Evolutionary conservation across 2,888 invertebrate species (phyloP).

Genomic region (Drosophila buzzatii): DNA sequence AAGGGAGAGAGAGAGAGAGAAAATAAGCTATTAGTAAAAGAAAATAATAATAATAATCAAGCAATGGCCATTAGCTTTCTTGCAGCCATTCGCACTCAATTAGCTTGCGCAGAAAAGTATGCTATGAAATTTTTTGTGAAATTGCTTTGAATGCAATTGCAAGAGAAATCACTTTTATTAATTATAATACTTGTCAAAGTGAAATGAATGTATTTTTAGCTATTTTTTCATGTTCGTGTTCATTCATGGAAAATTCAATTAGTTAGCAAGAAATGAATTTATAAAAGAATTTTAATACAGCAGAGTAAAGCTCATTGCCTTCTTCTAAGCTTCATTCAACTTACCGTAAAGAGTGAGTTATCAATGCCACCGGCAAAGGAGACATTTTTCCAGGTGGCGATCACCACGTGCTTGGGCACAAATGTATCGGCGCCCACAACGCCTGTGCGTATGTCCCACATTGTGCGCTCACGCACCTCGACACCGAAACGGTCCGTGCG

Average conservation of each 20-base stretch:
- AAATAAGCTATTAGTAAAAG: neutral
- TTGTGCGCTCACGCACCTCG: slow-evolving; percentile 93
- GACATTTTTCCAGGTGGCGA: slow-evolving; percentile 98
- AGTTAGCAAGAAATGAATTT: neutral
- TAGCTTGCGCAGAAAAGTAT: slow-evolving; percentile 1
- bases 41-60: neutral
- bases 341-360: slow-evolving; percentile 90
- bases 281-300: neutral
- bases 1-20: neutral
- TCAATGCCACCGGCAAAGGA: slow-evolving; percentile 95
- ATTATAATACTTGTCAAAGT: neutral
- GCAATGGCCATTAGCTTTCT: neutral
- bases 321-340: neutral
- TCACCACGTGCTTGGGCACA: slow-evolving; percentile 94
- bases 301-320: too few species aligned
- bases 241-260: neutral
- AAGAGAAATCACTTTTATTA: neutral
- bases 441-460: slow-evolving; percentile 95
- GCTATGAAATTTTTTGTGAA: neutral
- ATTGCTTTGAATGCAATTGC: neutral
- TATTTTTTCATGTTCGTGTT: neutral
- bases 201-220: neutral
- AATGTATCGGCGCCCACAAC: slow-evolving; percentile 96
- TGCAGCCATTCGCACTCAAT: neutral
- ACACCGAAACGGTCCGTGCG: slow-evolving; percentile 94